Percentiles rank a stretch among this genome's conserved stretches.
Conservation (phyloP, 2,888 invertebrate species). For the Cephus sareptanus region DNA sequence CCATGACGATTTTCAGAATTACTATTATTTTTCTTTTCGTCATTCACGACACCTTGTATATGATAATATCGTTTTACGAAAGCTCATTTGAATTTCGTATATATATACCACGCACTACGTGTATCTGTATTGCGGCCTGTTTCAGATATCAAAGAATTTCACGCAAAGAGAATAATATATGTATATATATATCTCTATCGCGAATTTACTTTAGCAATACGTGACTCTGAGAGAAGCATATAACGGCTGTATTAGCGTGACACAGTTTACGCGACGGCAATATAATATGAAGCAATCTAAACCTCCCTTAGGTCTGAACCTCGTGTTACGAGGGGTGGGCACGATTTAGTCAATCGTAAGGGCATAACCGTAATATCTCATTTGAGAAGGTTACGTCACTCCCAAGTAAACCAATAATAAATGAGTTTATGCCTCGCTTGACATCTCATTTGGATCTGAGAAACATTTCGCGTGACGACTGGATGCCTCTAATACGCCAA, state of each 20-base stretch:
- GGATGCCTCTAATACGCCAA: background rate
- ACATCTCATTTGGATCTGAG: conserved; percentile 15
- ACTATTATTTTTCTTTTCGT: no score
- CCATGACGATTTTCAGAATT: no score
- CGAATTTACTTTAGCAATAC: background rate
- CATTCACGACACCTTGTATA: background rate
- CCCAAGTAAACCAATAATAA: conserved; percentile 42
- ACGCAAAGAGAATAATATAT: background rate
- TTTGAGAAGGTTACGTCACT: conserved; percentile 13
- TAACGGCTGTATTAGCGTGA: conserved; percentile 16
- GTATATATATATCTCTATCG: background rate
- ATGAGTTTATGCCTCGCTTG: conserved; percentile 38
- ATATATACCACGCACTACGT: background rate
- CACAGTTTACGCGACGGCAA: conserved; percentile 43
- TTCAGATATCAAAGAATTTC: background rate
- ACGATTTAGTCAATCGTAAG: conserved; percentile 50
- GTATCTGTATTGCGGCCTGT: background rate
- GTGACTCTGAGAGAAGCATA: background rate
- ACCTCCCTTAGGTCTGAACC: conserved; percentile 38
- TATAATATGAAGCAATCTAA: conserved; percentile 48
- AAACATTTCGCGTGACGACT: background rate
- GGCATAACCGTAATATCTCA: conserved; percentile 43
- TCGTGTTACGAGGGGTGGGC: conserved; percentile 44
- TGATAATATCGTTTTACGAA: background rate
- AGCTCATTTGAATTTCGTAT: background rate